Evolutionary conservation across 53 echinoderm and acorn worm genomes (phyloP).

Genomic region (Paelopatides confundens): DNA sequence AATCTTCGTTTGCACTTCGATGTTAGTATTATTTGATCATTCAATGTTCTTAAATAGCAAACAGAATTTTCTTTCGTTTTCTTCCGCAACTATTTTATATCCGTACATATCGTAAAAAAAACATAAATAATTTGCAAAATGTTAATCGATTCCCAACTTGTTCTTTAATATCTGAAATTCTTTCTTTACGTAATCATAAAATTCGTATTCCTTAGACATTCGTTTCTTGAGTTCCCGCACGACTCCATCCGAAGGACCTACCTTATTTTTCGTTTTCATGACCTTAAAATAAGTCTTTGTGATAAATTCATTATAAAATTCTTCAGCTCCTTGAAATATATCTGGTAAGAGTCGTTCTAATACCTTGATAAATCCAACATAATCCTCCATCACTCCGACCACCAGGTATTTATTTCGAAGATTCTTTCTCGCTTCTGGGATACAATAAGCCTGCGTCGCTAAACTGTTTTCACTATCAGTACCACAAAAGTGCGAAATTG

Average conservation of each 20-base stretch:
- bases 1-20: too few relatives aligned
- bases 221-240: neutral
- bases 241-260: slow-evolving; percentile 4
- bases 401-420: slow-evolving; percentile 19
- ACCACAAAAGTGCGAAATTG: slow-evolving; percentile 17
- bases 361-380: slow-evolving; percentile 1
- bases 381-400: slow-evolving; percentile 39
- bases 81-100: too few relatives aligned
- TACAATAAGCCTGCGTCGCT: neutral
- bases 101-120: too few relatives aligned
- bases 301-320: slow-evolving; percentile 5
- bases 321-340: neutral
- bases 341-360: slow-evolving; percentile 33
- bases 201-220: slow-evolving; percentile 26
- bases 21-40: too few relatives aligned
- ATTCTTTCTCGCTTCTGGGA: neutral
- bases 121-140: neutral
- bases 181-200: slow-evolving; percentile 14
- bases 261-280: slow-evolving; percentile 38
- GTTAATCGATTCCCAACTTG: slow-evolving; percentile 6
- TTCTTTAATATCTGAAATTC: slow-evolving; percentile 9
- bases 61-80: too few relatives aligned
- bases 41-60: too few relatives aligned
- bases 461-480: neutral
- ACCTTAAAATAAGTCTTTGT: slow-evolving; percentile 11